Base-by-base conservation (phyloP, 2,888 invertebrate species). In the Megaustenia siamemsis region DNA sequence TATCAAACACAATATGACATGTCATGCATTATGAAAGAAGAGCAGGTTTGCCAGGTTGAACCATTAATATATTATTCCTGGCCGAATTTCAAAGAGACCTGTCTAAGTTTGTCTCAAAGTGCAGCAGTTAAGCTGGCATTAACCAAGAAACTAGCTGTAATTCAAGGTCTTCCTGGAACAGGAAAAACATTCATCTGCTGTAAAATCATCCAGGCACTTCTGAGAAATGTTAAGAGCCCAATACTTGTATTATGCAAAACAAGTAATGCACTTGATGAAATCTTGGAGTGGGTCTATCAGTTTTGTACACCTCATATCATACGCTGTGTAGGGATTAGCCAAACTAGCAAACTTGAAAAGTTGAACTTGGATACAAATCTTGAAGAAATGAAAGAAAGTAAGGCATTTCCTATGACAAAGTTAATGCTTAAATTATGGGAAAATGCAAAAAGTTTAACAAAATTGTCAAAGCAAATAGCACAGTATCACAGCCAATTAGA, bases 111-210 rank as follows among this genome's bases (percentile, higher is more conserved):
- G 32, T 88, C 89, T 35, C 86, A 86, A 69, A 87, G 88, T 43
- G 83, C 89, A 21, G 93, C 94, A 0, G 79, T 93, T 18, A 83
- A 91, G 73, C 86, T 87, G 40, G 92, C 93, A 3, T 82, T 94
- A 0, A 92, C 92, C 3, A 91, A 92, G 82, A 92, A 93, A 81
- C 82, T 94, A 43, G 90, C 93, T 8, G 84, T 93, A 63, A 93
- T 94, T 43, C 93, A 93, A 88, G 93, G 97, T 0, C 97, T 97
- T 0, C 97, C 97, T 0, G 97, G 97, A 2, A 97, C 97, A 0
- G 97, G 97, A 0, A 97, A 97, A 95, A 97, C 97, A 0, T 96
- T 95, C 92, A 93, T 97, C 86, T 97, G 97, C 0, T 94, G 97
- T 56, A 96, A 96, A 95, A 95, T 98, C 35, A 96, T 96, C 0